These are phyloP conservation scores for Silurus lanzhouensis DNA, from an alignment of 2,797 vertebrate genomes.

Conservation along the genomic window DNA sequence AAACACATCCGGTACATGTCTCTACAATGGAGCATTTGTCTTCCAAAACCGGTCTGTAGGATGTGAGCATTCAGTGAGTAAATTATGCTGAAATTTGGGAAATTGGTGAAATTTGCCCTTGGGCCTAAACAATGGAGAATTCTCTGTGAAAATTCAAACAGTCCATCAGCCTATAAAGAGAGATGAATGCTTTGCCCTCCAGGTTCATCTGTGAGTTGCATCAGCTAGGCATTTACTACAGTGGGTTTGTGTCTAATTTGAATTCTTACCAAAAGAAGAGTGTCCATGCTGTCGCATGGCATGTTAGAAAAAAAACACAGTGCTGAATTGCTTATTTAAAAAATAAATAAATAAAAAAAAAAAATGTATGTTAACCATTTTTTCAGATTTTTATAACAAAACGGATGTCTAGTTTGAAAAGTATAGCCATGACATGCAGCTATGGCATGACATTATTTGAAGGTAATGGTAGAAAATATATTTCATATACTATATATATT, in stretches of 20 bases:
- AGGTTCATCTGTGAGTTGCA: neutral
- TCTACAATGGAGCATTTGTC: neutral
- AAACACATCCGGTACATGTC: neutral
- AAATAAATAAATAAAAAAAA: neutral
- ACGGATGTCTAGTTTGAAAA: neutral
- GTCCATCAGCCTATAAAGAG: neutral
- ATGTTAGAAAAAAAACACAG: neutral
- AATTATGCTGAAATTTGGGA: neutral
- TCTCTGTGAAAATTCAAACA: neutral
- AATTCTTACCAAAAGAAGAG: neutral
- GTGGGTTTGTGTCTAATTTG: neutral
- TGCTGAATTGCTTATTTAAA: neutral
- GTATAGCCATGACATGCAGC: neutral
- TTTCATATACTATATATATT: neutral
- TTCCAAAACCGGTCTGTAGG: neutral
- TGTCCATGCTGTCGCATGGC: neutral
- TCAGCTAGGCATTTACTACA: neutral
- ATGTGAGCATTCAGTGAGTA: neutral
- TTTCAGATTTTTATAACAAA: too few species aligned
- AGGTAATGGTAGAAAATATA: neutral
- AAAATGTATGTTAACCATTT: too few species aligned
- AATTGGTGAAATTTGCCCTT: neutral
- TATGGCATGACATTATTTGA: neutral
- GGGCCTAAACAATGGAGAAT: neutral
- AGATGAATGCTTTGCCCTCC: neutral